Evolutionary conservation across 2,888 invertebrate species (phyloP), one percentile per base, ranked within the genome.

Genomic region (Biston stratarius): DNA sequence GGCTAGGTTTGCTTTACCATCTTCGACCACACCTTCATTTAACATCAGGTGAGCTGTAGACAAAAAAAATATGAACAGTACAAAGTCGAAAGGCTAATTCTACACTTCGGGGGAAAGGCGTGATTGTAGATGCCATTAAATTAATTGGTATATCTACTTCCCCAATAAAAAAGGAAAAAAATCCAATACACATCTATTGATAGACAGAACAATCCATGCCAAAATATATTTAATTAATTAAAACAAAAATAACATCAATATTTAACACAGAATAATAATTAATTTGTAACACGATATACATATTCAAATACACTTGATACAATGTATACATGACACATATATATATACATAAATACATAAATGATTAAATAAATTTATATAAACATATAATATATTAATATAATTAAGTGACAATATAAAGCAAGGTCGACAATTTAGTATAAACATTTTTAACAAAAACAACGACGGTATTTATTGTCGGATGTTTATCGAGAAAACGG

Each of bases 281-380:
- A 15, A 5, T n/a, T 15, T 1, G 7, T 5, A 15, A 15, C 14
- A 14, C n/a, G 0, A 14, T 24, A 24, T 24, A 24, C 24, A 24
- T 24, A 24, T 2, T 24, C 24, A 24, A 24, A 24, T 24, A 24
- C 24, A 24, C 24, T 1, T 24, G 3, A 24, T 3, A 24, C 24
- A 24, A 24, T 24, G 3, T 24, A 24, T 24, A 24, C 24, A 24
- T 24, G 3, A 24, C 24, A 24, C 14, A 52, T 3, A 55, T 40
- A 40, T 15, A 52, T 55, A 55, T 15, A 52, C 0, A 55, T 40
- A 40, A 40, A 52, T 55, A 55, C 12, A 14, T 40, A 42, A 14
- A 10, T 33, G 24, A 24, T 24, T 24, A 24, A 15, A 38, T 53
- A 55, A 44, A 63, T 11, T 40, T 15, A 33, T 33, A 55, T n/a